Conservation (phyloP, 1,140 invertebrate species). For the Vollenhovia emeryi region DNA sequence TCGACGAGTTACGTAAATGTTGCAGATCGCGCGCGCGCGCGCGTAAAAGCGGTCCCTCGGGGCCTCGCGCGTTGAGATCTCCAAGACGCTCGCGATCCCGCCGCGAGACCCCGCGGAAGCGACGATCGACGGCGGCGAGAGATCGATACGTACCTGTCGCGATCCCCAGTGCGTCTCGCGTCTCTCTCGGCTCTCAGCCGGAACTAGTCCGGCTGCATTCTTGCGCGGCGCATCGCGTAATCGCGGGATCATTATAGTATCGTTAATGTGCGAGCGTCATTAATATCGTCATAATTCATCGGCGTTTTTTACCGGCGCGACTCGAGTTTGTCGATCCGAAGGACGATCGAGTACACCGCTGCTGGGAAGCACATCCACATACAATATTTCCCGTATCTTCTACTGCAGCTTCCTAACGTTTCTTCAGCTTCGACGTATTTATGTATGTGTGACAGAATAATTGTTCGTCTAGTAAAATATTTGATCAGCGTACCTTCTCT, state of each 20-base stretch:
- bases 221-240: slow-evolving; percentile 7
- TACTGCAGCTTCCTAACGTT: neutral
- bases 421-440: neutral
- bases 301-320: neutral
- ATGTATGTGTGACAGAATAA: neutral
- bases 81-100: neutral
- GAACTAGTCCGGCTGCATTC: slow-evolving; percentile 36
- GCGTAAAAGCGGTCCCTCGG: slow-evolving; percentile 1
- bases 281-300: slow-evolving; percentile 36
- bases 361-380: neutral
- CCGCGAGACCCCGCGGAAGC: neutral
- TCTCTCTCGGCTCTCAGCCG: neutral
- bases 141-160: slow-evolving; percentile 21
- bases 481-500: neutral
- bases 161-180: neutral
- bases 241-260: neutral
- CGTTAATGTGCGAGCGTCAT: neutral
- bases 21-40: slow-evolving; percentile 16
- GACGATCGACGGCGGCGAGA: neutral
- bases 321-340: slow-evolving; percentile 20
- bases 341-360: slow-evolving; percentile 23
- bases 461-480: neutral
- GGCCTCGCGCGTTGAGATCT: neutral
- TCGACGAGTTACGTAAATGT: slow-evolving; percentile 15
- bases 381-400: neutral